A percentile compares a stretch with the other conserved stretches of the same genome.
Conservation (phyloP, 2,888 invertebrate genomes). For the Mythimna pallens region DNA sequence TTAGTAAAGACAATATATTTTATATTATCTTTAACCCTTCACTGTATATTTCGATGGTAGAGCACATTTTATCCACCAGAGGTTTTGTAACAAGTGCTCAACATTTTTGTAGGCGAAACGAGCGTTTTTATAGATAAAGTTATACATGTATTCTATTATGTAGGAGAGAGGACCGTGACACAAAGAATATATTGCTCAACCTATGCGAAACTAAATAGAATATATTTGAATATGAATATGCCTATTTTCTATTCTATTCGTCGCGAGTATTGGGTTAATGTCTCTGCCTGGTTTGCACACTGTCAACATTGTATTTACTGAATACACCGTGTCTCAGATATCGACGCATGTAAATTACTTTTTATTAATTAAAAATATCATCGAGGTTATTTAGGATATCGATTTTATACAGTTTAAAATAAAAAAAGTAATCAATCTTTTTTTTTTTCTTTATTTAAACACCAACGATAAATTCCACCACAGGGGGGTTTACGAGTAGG, state of each 20-base stretch:
- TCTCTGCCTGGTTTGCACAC: slow-evolving; percentile 46
- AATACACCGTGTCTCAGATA: slow-evolving; percentile 4
- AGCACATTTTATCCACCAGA: slow-evolving; percentile 27
- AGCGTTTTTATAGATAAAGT: slow-evolving; percentile 42
- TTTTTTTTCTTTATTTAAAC: too few relatives aligned
- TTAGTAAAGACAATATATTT: background rate
- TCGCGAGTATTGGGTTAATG: slow-evolving; percentile 59
- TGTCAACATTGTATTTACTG: slow-evolving; percentile 52
- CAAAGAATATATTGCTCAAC: slow-evolving; percentile 62
- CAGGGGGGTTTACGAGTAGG: too few relatives aligned
- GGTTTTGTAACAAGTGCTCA: slow-evolving; percentile 32
- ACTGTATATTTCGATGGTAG: slow-evolving; percentile 3
- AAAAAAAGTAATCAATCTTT: too few relatives aligned
- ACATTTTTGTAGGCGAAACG: slow-evolving; percentile 45
- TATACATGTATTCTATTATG: slow-evolving; percentile 53
- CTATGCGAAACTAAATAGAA: slow-evolving; percentile 63
- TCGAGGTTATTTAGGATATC: too few relatives aligned
- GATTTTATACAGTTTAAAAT: too few relatives aligned
- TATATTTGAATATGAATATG: slow-evolving; percentile 69
- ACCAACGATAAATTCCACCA: too few relatives aligned
- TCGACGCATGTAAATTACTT: too few relatives aligned
- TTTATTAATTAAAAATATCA: too few relatives aligned
- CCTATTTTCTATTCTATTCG: slow-evolving; percentile 59
- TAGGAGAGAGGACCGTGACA: slow-evolving; percentile 52
- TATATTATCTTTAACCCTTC: background rate